These are phyloP conservation scores for Babyrousa celebensis DNA, from an alignment of 2,797 vertebrate genomes.

Conservation along the genomic window DNA sequence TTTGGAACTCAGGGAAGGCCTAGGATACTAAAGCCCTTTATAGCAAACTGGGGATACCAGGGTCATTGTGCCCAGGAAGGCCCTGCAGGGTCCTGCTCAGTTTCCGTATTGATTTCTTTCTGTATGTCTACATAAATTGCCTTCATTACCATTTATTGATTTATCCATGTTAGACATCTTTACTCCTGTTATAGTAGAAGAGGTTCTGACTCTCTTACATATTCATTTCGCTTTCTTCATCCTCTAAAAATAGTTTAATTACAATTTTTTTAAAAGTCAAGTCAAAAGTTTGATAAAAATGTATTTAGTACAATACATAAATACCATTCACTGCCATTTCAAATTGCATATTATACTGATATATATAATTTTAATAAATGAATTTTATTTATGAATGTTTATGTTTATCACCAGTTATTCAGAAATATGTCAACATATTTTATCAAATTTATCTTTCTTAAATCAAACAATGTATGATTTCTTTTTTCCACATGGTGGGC, in stretches of 20 bases:
- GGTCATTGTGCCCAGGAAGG: neutral
- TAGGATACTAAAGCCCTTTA: neutral
- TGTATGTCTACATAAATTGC: neutral
- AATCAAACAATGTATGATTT: neutral
- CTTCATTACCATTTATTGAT: neutral
- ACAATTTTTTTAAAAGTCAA: neutral
- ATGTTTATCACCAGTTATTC: neutral
- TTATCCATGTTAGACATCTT: neutral
- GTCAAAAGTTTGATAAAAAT: neutral
- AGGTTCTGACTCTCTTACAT: neutral
- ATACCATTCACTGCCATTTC: neutral
- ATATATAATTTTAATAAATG: neutral
- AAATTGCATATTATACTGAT: neutral
- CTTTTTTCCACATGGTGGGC: neutral
- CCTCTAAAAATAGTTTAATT: constrained; percentile 10
- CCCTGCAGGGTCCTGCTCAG: neutral
- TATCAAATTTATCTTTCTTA: neutral
- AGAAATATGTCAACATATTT: neutral
- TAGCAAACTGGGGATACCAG: neutral
- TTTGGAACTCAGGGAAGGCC: neutral
- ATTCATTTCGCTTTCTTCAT: neutral
- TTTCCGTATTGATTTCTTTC: neutral
- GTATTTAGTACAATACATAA: neutral
- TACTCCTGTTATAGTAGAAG: neutral
- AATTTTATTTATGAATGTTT: neutral